Conservation (phyloP, 2,888 invertebrate genomes). For the Synanthedon vespiformis region DNA sequence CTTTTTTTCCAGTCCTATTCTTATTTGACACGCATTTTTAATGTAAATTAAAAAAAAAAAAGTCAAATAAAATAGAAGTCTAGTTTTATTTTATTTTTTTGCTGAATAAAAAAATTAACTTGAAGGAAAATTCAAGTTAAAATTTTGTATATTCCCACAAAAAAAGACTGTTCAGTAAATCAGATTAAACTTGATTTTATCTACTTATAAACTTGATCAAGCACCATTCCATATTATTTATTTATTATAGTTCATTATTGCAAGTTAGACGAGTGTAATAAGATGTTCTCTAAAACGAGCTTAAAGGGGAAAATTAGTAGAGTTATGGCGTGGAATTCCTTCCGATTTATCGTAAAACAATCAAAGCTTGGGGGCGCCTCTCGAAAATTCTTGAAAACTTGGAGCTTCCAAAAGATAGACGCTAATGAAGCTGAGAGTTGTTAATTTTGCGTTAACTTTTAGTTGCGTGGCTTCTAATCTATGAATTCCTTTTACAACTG, state of each 20-base stretch:
- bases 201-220: no score
- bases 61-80: no score
- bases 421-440: conserved; percentile 43
- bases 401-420: conserved; percentile 34
- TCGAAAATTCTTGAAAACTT: neutral
- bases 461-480: conserved; percentile 10
- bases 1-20: no score
- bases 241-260: neutral
- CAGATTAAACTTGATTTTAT: no score
- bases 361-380: conserved; percentile 15
- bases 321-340: conserved; percentile 27
- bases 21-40: no score
- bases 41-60: no score
- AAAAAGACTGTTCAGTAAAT: no score
- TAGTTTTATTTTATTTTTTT: no score
- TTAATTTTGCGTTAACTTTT: conserved; percentile 38
- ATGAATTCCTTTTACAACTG: neutral
- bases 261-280: neutral
- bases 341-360: conserved; percentile 44
- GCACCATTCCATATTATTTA: neutral
- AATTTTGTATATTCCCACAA: no score
- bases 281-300: neutral
- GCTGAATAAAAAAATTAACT: no score
- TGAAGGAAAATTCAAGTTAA: no score
- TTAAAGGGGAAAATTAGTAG: conserved; percentile 20